These are phyloP conservation scores for Ormyrus thymus DNA, from an alignment of 2,888 invertebrate genomes.

Conservation along the genomic window DNA sequence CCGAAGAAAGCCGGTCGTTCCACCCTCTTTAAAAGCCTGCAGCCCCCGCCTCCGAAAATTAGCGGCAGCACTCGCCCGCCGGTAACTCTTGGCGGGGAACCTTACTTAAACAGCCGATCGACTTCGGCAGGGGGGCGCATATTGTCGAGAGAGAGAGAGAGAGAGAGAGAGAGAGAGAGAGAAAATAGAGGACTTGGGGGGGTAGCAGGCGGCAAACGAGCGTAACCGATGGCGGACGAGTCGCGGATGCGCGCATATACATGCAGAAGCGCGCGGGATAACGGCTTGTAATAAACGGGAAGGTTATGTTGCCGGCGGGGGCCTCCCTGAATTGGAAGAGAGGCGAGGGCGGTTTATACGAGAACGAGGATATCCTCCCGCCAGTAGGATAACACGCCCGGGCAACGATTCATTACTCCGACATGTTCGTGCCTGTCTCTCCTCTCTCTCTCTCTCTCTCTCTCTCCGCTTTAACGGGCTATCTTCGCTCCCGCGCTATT, in stretches of 20 bases:
- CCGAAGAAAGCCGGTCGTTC: too few relatives aligned
- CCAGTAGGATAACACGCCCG: background rate
- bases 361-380: conserved; percentile 39
- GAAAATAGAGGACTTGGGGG: background rate
- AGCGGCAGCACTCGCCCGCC: too few relatives aligned
- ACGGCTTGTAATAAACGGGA: conserved; percentile 60
- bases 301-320: conserved; percentile 57
- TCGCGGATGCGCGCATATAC: conserved; percentile 13
- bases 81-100: too few relatives aligned
- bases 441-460: conserved; percentile 40
- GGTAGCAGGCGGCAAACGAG: conserved; percentile 49
- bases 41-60: background rate
- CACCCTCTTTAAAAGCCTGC: background rate
- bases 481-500: conserved; percentile 18
- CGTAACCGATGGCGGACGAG: conserved; percentile 47
- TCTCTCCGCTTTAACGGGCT: background rate
- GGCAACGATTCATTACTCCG: conserved; percentile 38
- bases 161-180: background rate
- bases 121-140: background rate
- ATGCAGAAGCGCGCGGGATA: conserved; percentile 50
- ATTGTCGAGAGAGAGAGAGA: conserved; percentile 18
- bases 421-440: conserved; percentile 64
- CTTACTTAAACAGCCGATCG: too few relatives aligned
- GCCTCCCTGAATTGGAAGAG: conserved; percentile 57
- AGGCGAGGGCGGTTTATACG: conserved; percentile 34